Evolutionary conservation across 2,888 invertebrate genomes (phyloP).

Genomic region (Mythimna ferrago): DNA sequence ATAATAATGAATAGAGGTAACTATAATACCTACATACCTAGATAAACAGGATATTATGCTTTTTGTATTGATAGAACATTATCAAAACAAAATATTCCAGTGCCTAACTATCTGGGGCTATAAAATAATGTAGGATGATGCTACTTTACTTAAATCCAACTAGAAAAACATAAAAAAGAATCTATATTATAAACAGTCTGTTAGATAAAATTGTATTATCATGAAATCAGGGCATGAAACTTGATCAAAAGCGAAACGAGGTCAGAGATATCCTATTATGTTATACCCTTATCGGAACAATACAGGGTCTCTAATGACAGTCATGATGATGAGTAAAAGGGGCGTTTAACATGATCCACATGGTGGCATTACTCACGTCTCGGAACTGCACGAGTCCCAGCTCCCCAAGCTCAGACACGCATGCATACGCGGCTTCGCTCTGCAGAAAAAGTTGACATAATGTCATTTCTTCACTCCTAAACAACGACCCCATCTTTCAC

Average conservation of each 20-base stretch:
- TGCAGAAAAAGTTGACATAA: conserved; percentile 99
- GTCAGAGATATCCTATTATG: conserved; percentile 72
- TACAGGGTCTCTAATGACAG: background rate
- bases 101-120: background rate
- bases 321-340: conserved; percentile 44
- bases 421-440: conserved; percentile 99
- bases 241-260: conserved; percentile 69
- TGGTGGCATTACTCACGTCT: conserved; percentile 93
- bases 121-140: background rate
- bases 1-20: background rate
- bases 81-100: conserved; percentile 27
- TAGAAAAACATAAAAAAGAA: background rate
- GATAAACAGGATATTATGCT: conserved; percentile 13
- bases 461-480: conserved; percentile 99
- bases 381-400: conserved; percentile 99
- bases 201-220: conserved; percentile 43
- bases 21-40: conserved; percentile 6
- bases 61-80: conserved; percentile 21
- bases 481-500: conserved; percentile 95
- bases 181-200: conserved; percentile 7
- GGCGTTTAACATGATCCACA: conserved; percentile 59
- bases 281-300: conserved; percentile 16
- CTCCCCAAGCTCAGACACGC: conserved; percentile 99
- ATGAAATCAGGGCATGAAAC: conserved; percentile 66
- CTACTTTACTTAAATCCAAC: background rate